Base-by-base conservation (phyloP, 2,888 invertebrate genomes). In the Drosophila atroscutellata region DNA sequence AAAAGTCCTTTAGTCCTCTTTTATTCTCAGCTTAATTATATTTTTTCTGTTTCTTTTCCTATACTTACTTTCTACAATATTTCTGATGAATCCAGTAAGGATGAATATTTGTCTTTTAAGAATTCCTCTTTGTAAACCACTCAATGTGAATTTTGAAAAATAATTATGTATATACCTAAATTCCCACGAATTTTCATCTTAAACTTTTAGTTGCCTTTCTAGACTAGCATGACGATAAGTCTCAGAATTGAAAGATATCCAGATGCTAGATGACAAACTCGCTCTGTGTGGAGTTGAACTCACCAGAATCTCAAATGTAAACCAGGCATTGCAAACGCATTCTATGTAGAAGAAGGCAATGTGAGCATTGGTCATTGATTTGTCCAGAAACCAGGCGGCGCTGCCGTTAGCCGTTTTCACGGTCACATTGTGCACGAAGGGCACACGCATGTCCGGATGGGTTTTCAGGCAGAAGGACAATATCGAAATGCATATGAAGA, bases 381-480 rank as follows among this genome's bases (percentile, higher is more conserved):
- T 97, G 94, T 99, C 98, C 91, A 98, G 94, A 65, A 96, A 96
- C 97, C 97, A 98, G 81, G 95, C 95, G 66, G 95, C 95, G 81
- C 95, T 94, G 91, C 96, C 96, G 91, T 95, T 95, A 52, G 96
- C 95, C 51, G 96, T 96, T 84, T 95, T 95, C 36, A 97, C 96
- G 75, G 96, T 95, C 90, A 96, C 95, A 94, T 97, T 97, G 89
- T 95, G 94, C 85, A 98, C 96, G 90, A 97, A 95, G 77, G 98
- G 98, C 91, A 98, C 97, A 91, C 99, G 95, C 97, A 99, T 97
- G 94, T 98, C 99, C 80, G 99, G 99, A 94, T 99, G 99, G 55
- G 99, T 99, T 95, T 99, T 99, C 93, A 99, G 95, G 94, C 99
- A 99, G 95, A 99, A 99, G 88, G 99, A 99, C 93, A 99, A 95